Evolutionary conservation across 2,113 vertebrate genomes (phyloP), one percentile per base, ranked within the genome.

Genomic region (Nansenia antarctica): DNA sequence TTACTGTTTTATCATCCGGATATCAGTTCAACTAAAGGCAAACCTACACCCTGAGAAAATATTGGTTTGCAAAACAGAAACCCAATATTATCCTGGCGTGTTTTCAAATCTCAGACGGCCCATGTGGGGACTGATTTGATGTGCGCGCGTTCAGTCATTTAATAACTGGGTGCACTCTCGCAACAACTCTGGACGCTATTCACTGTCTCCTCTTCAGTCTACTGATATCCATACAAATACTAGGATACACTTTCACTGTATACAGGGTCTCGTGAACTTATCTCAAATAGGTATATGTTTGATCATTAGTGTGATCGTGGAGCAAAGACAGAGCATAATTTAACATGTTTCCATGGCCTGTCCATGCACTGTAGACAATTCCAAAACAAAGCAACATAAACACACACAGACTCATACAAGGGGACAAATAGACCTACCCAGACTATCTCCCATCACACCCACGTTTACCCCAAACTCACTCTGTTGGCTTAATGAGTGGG

Each of bases 401-500:
- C 55, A 58, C 55, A 31, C 55, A 31, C 29, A 30, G 55, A 58
- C 27, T 58, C 26, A 58, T 15, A 30, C 29, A 18, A 3, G 14
- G 26, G 27, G 0, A 9, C 29, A 58, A 58, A 58, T 31, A 58
- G 55, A 30, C 29, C 55, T 58, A 27, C 26, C 55, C 55, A 32
- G 27, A 6, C 27, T 20, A 30, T 7, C 55, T 15, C 11, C 55
- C n/a, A 15, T 58, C 26, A n/a, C 27, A 58, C 29, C 45, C 55
- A 31, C 15, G 27, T 18, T n/a, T 1, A 1, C 29, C n/a, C n/a
- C 35, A 2, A 26, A 94, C 94, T 94, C 83, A 90, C 94, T 90
- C 85, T 80, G 94, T 95, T 79, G 93, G 90, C 91, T 96, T 95
- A 78, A 97, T 83, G 47, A 98, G 94, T 61, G 94, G 94, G 26